Evolutionary conservation across 2,888 invertebrate species (phyloP).

Genomic region (Cephus rjabovi): DNA sequence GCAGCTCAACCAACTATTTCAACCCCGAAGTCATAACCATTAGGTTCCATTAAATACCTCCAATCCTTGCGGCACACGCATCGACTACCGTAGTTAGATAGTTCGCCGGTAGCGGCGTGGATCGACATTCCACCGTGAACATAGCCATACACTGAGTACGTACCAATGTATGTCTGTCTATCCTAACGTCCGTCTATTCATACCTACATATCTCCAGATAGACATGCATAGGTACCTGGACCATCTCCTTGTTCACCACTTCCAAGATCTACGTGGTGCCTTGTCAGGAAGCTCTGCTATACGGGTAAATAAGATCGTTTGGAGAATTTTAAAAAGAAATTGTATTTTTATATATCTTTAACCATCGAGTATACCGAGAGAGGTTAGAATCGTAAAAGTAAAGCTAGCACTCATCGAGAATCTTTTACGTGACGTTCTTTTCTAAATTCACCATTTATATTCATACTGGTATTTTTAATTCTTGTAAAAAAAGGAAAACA

Average conservation of each 20-base stretch:
- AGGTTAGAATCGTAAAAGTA: neutral
- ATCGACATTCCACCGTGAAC: conserved; percentile 40
- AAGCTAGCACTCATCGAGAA: neutral
- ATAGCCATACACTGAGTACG: conserved; percentile 39
- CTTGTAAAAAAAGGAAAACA: neutral
- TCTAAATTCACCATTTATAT: neutral
- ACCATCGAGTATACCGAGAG: neutral
- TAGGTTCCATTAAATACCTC: conserved; percentile 50
- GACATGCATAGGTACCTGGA: neutral
- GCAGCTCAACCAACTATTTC: conserved; percentile 21
- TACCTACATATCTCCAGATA: neutral
- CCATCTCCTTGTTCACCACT: neutral
- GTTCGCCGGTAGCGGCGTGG: conserved; percentile 24
- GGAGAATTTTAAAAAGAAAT: neutral
- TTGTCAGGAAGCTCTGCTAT: neutral
- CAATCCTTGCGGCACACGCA: conserved; percentile 45
- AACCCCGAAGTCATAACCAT: conserved; percentile 39
- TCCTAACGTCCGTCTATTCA: conserved; percentile 23
- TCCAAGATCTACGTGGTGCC: neutral
- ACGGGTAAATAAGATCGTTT: neutral
- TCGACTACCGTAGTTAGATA: conserved; percentile 43
- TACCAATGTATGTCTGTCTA: conserved; percentile 12
- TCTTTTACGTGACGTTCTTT: neutral
- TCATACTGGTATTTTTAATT: neutral
- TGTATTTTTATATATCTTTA: neutral